Percentiles rank a stretch among this genome's conserved stretches.
These are phyloP conservation scores for Pelobates cultripes DNA, from an alignment of 2,797 vertebrate species.

Conservation along the genomic window DNA sequence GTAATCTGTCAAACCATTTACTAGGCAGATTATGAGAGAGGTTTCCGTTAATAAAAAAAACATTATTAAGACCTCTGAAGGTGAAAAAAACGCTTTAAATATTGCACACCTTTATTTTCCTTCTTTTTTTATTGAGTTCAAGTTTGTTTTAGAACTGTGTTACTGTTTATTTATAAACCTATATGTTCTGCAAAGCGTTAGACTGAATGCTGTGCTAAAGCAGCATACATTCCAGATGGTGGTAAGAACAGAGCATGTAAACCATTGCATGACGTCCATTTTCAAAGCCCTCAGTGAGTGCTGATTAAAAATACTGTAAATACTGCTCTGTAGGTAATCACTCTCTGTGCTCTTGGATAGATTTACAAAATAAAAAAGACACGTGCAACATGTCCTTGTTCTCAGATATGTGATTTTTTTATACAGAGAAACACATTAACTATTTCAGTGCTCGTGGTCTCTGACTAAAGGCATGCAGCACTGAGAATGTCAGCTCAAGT, in stretches of 20 bases:
- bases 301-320: slow-evolving; percentile 25
- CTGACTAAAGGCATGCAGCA: too few relatives aligned
- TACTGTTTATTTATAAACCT: neutral
- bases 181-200: neutral
- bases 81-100: too few relatives aligned
- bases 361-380: neutral
- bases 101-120: too few relatives aligned
- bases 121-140: too few relatives aligned
- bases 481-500: too few relatives aligned
- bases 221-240: slow-evolving; percentile 43
- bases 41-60: too few relatives aligned
- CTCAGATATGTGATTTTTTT: neutral
- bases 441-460: too few relatives aligned
- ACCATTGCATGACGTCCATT: slow-evolving; percentile 23
- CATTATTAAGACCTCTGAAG: too few relatives aligned
- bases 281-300: slow-evolving; percentile 6
- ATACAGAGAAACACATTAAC: neutral
- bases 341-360: slow-evolving; percentile 7
- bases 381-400: neutral
- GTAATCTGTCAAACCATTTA: too few relatives aligned
- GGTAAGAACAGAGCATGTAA: slow-evolving; percentile 17
- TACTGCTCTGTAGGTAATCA: slow-evolving; percentile 9
- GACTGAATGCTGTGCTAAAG: slow-evolving; percentile 31
- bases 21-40: too few relatives aligned
- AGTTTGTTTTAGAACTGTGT: neutral